Percentiles rank a stretch among this genome's conserved stretches.
These are phyloP conservation scores for Cheiracanthium punctorium DNA, from an alignment of 2,888 invertebrate genomes.

Conservation along the genomic window DNA sequence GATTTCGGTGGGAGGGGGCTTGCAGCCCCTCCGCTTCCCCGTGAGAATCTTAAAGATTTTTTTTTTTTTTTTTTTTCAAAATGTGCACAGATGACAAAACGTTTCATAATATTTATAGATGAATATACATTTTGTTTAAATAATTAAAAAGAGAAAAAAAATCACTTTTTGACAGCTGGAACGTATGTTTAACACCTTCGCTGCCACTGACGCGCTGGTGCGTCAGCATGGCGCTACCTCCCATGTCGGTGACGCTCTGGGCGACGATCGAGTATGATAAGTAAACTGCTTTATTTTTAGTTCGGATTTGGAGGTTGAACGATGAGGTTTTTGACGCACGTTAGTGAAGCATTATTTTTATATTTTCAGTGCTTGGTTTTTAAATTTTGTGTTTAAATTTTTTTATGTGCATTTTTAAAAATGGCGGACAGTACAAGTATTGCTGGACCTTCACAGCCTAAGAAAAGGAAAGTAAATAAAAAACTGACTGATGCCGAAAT, in stretches of 20 bases:
- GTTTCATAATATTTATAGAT: too few species aligned
- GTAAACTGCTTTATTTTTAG: conserved; percentile 22
- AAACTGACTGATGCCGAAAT: not conserved
- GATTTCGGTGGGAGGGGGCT: too few species aligned
- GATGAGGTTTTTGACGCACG: conserved; percentile 1
- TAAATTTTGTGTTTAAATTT: too few species aligned
- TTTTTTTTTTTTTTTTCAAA: too few species aligned
- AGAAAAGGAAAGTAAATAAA: not conserved
- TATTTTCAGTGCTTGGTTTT: not conserved
- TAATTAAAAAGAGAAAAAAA: too few species aligned
- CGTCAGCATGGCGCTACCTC: conserved; percentile 1
- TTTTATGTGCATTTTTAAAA: not conserved
- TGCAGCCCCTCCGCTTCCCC: too few species aligned
- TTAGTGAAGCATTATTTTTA: conserved; percentile 7
- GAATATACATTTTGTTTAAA: too few species aligned
- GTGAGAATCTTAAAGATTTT: too few species aligned
- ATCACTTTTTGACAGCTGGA: too few species aligned
- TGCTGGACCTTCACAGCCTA: not conserved
- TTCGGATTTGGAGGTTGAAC: conserved; percentile 2
- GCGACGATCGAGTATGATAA: conserved; percentile 25
- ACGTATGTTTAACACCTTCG: too few species aligned
- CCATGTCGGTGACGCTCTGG: conserved; percentile 15
- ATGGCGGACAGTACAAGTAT: not conserved
- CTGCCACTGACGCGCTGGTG: too few species aligned
- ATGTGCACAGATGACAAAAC: too few species aligned